Evolutionary conservation across 2,113 vertebrate genomes (phyloP).

Genomic region (Pangasianodon gigas): DNA sequence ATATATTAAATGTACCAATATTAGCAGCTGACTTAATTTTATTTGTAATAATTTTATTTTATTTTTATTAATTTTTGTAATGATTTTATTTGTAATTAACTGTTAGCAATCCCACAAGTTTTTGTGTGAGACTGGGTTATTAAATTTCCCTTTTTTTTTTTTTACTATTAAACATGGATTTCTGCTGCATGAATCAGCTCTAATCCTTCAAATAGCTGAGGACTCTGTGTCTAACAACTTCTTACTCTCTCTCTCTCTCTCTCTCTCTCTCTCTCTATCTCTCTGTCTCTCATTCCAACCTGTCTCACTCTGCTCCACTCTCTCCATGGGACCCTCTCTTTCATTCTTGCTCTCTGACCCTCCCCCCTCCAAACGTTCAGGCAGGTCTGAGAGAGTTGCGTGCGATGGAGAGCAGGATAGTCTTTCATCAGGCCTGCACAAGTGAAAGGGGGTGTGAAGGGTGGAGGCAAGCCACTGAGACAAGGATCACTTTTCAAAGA

Average conservation of each 20-base stretch:
- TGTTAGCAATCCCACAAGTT: not conserved
- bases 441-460: conserved; percentile 55
- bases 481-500: conserved; percentile 73
- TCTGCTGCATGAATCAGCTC: not conserved
- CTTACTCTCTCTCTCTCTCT: conserved; percentile 24
- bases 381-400: conserved; percentile 59
- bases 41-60: not conserved
- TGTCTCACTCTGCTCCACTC: conserved; percentile 28
- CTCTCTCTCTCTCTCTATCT: conserved; percentile 32
- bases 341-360: conserved; percentile 41
- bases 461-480: conserved; percentile 55
- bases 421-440: conserved; percentile 71
- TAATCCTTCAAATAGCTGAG: not conserved
- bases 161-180: not conserved
- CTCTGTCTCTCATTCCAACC: conserved; percentile 11
- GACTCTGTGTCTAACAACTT: not conserved
- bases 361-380: conserved; percentile 34
- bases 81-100: not conserved
- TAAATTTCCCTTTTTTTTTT: not conserved
- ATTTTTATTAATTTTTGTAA: not conserved
- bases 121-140: not conserved
- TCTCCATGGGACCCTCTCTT: conserved; percentile 24
- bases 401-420: conserved; percentile 65
- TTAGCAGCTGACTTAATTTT: not conserved
- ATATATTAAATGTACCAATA: not conserved